phyloP scores from a whole-genome alignment of 2,113 vertebrate species.

The Tichodroma muraria region DNA sequence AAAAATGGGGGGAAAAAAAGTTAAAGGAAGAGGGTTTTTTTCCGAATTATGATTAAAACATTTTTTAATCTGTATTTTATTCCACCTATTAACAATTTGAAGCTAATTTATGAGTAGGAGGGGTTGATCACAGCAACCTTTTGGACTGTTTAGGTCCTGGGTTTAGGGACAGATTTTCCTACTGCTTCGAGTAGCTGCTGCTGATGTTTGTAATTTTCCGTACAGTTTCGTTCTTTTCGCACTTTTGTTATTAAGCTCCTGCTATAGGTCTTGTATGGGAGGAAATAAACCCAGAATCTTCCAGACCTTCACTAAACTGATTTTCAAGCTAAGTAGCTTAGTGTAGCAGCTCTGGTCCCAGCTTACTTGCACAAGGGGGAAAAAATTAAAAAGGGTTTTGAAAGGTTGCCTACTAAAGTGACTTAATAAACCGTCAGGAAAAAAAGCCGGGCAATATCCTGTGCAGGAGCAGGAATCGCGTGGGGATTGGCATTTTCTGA shows the following conservation, averaged over 20 bases:
- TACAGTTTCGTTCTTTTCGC: conserved; percentile 27
- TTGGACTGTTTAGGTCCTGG: neutral
- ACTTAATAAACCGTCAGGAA: conserved; percentile 4
- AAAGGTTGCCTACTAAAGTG: conserved; percentile 29
- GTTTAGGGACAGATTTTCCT: neutral
- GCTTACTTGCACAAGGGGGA: conserved; percentile 6
- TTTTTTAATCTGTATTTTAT: neutral
- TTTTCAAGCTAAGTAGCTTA: conserved; percentile 64
- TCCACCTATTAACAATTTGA: neutral
- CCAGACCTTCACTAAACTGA: conserved; percentile 50
- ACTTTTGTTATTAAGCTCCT: conserved; percentile 26
- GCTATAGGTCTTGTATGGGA: neutral
- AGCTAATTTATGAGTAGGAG: neutral
- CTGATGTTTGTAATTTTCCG: conserved; percentile 29
- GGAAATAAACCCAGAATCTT: conserved; percentile 19
- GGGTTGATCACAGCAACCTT: neutral
- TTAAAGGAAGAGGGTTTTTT: fast-evolving
- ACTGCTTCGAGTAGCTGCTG: neutral
- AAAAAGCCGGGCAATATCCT: neutral
- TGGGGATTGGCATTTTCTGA: neutral
- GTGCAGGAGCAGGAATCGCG: neutral
- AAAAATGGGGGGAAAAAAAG: neutral
- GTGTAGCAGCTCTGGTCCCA: conserved; percentile 30
- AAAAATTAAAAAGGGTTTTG: conserved; percentile 11
- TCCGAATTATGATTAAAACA: neutral